Percentiles rank a stretch among this genome's conserved stretches.
phyloP scores from a whole-genome alignment of 2,888 invertebrate species.

The Pelosia muscerda region DNA sequence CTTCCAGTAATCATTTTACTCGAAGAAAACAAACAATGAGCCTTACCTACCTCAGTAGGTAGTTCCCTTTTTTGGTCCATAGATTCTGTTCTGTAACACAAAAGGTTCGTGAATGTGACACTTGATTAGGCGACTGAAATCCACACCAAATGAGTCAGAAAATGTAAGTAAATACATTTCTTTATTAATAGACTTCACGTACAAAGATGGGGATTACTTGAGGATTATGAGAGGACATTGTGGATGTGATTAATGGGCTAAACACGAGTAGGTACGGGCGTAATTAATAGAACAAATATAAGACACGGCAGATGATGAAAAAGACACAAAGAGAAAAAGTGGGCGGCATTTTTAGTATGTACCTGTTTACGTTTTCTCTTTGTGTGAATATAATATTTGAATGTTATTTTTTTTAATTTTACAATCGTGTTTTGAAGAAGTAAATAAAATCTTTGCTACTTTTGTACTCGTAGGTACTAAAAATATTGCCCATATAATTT shows the following conservation, averaged over 20 bases:
- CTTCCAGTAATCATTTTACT: background rate
- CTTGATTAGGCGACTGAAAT: conserved; percentile 2
- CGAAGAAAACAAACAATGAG: conserved; percentile 4
- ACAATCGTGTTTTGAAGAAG: background rate
- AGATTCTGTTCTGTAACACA: background rate
- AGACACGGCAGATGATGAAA: background rate
- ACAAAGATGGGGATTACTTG: conserved; percentile 1
- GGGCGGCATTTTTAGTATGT: background rate
- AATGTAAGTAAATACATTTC: conserved; percentile 1
- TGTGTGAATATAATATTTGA: background rate
- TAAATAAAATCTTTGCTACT: background rate
- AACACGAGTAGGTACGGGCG: background rate
- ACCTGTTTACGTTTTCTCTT: background rate
- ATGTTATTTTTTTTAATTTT: background rate
- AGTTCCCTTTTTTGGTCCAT: background rate
- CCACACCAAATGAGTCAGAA: conserved; percentile 4
- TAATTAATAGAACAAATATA: background rate
- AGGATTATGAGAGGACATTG: background rate
- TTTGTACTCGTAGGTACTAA: too few species aligned
- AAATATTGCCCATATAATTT: too few species aligned
- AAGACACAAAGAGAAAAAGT: background rate
- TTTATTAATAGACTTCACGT: conserved; percentile 4
- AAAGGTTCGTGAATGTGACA: conserved; percentile 4
- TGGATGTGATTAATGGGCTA: conserved; percentile 5
- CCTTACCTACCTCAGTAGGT: too few species aligned